Evolutionary conservation across 2,888 invertebrate species (phyloP).

Genomic region (Chymomyza amoena): DNA sequence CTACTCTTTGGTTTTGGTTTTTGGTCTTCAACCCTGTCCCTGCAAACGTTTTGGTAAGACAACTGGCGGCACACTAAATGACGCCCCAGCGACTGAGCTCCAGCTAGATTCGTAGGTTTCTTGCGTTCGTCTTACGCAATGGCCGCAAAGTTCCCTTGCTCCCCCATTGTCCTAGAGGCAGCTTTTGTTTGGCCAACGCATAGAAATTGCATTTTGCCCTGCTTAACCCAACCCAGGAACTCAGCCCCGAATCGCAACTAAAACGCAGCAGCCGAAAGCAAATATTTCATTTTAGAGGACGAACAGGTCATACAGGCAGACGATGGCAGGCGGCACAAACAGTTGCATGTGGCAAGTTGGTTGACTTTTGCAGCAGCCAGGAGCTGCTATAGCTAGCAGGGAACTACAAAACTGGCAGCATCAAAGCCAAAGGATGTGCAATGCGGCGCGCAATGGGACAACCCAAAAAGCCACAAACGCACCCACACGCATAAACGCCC

Average conservation of each 20-base stretch:
- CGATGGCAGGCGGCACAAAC: not conserved
- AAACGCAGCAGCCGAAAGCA: constrained; percentile 49
- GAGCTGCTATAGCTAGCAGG: not conserved
- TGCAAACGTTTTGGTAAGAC: constrained; percentile 45
- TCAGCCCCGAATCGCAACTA: not conserved
- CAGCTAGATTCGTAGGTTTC: too few species aligned
- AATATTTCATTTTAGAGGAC: constrained; percentile 77
- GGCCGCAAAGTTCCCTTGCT: constrained; percentile 35
- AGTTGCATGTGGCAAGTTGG: constrained; percentile 20
- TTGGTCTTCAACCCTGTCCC: not conserved
- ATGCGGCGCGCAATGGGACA: not conserved
- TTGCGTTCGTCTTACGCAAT: constrained; percentile 57
- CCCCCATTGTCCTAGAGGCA: not conserved
- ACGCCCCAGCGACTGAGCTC: constrained; percentile 73
- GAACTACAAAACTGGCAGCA: not conserved
- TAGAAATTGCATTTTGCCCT: constrained; percentile 19
- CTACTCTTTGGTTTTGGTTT: not conserved
- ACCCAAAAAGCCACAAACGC: constrained; percentile 4
- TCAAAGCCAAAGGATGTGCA: not conserved
- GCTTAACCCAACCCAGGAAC: not conserved
- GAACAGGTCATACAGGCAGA: constrained; percentile 70
- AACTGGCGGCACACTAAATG: constrained; percentile 74
- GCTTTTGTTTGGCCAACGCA: not conserved
- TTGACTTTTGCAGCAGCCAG: constrained; percentile 62
- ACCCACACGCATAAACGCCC: constrained; percentile 22